Conservation (phyloP, 2,888 invertebrate species). For the Trachelus iudaicus region DNA sequence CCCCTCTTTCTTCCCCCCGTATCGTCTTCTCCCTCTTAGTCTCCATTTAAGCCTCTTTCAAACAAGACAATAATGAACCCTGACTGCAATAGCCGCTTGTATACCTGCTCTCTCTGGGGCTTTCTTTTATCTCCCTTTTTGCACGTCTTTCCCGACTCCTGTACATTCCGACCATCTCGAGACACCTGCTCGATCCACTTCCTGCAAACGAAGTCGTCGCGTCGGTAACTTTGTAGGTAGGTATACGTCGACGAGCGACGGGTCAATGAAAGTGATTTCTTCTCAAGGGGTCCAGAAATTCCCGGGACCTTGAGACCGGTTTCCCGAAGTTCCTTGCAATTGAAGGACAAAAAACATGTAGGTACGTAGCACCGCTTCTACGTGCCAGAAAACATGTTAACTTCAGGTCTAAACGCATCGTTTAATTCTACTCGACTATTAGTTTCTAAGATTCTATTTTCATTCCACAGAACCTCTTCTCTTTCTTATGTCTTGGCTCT, state of each 20-base stretch:
- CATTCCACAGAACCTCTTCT: not conserved
- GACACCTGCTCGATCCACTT: slow-evolving; percentile 1
- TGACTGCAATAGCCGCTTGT: not conserved
- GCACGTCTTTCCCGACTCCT: not conserved
- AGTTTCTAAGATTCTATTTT: not conserved
- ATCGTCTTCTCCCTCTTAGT: slow-evolving; percentile 3
- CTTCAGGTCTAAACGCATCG: not conserved
- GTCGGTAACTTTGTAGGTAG: not conserved
- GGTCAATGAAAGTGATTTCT: slow-evolving; percentile 5
- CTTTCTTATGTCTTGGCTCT: not conserved
- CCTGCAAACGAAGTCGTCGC: not conserved
- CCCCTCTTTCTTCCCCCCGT: not conserved
- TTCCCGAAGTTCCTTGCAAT: not conserved
- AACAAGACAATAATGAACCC: not conserved
- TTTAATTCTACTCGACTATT: not conserved
- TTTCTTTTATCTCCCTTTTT: not conserved
- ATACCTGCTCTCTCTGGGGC: not conserved
- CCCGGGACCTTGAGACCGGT: not conserved
- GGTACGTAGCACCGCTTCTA: not conserved
- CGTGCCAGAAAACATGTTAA: not conserved
- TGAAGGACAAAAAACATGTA: not conserved
- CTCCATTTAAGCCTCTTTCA: slow-evolving; percentile 29
- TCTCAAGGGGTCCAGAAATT: not conserved
- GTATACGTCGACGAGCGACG: not conserved
- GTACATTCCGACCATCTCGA: not conserved